Conservation (phyloP, 2,888 invertebrate genomes). For the Nebria salina region DNA sequence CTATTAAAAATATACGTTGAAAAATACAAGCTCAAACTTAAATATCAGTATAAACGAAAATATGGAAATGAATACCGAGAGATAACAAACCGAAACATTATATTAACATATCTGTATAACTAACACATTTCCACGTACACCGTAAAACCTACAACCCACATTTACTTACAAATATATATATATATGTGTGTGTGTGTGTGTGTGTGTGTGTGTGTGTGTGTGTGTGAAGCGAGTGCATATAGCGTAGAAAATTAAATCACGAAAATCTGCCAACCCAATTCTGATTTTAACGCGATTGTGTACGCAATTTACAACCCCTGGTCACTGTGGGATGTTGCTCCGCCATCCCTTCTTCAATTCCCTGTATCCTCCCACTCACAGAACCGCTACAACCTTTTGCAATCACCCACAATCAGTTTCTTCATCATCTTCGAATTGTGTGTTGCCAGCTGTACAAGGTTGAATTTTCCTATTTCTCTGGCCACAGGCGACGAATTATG, state of each 20-base stretch:
- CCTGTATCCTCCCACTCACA: not conserved
- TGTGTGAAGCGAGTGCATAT: slow-evolving; percentile 6
- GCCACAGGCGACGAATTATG: slow-evolving; percentile 12
- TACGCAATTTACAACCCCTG: slow-evolving; percentile 46
- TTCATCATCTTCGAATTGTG: slow-evolving; percentile 8
- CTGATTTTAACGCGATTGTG: slow-evolving; percentile 47
- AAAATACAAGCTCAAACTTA: not conserved
- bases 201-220: not conserved
- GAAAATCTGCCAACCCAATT: slow-evolving; percentile 47
- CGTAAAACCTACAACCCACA: not conserved
- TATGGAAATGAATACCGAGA: not conserved
- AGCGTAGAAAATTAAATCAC: slow-evolving; percentile 40
- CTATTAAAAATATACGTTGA: too few species aligned
- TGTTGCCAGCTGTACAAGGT: slow-evolving; percentile 3
- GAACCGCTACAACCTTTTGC: not conserved
- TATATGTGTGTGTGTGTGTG: not conserved
- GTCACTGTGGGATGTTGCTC: slow-evolving; percentile 15
- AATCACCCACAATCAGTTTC: slow-evolving; percentile 20
- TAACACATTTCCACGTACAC: slow-evolving; percentile 1
- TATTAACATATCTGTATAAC: not conserved
- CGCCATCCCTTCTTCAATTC: not conserved
- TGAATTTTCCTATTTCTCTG: slow-evolving; percentile 31
- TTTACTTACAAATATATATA: not conserved
- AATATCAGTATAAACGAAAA: not conserved
- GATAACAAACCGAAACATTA: not conserved